phyloP scores from a whole-genome alignment of 1,140 invertebrate genomes.

The Delia radicum region DNA sequence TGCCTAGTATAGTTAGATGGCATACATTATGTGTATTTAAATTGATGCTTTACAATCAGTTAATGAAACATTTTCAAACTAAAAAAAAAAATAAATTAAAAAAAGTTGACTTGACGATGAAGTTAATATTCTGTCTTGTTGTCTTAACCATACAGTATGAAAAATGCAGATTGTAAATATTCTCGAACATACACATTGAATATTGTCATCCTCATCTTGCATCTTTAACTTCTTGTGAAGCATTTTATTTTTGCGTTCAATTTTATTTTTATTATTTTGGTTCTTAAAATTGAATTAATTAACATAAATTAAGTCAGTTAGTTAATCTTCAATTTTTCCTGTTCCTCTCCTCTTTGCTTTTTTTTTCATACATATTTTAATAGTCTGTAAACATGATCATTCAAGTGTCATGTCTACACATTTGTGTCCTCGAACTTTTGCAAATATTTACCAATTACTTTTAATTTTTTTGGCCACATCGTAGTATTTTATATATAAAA shows the following conservation, averaged over 20 bases:
- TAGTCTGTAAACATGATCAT: conserved; percentile 21
- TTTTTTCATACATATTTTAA: not conserved
- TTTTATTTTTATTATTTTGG: not conserved
- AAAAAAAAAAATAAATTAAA: not conserved
- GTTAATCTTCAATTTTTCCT: not conserved
- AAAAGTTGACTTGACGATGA: not conserved
- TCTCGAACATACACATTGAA: too few relatives aligned
- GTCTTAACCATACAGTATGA: too few relatives aligned
- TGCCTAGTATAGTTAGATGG: too few relatives aligned
- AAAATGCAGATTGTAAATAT: too few relatives aligned
- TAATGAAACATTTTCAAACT: conserved; percentile 20
- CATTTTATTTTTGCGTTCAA: not conserved
- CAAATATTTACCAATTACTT: not conserved
- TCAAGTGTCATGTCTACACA: not conserved
- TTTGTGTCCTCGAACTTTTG: not conserved
- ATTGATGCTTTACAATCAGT: conserved; percentile 7
- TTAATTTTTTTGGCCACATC: not conserved
- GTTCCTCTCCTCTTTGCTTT: not conserved
- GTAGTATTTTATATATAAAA: too few relatives aligned
- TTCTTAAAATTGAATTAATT: conserved; percentile 24
- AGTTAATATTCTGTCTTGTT: not conserved
- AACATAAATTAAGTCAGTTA: conserved; percentile 15
- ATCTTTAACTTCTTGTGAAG: not conserved
- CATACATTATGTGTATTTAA: not conserved
- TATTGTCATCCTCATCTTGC: not conserved